phyloP scores from a whole-genome alignment of 2,113 vertebrate species.

The Halichoerus grypus region DNA sequence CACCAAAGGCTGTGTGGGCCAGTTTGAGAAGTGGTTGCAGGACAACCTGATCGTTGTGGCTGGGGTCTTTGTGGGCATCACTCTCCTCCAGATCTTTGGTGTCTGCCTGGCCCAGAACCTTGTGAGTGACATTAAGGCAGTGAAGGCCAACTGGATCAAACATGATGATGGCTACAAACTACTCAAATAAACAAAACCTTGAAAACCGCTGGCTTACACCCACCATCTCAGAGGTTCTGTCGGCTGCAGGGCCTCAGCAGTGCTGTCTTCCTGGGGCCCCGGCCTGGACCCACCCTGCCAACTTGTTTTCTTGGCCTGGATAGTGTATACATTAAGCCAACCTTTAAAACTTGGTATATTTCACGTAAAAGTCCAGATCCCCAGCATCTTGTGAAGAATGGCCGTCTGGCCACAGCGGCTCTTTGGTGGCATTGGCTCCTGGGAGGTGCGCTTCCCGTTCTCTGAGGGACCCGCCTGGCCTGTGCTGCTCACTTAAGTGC shows the following conservation, averaged over 20 bases:
- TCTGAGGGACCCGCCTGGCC: background rate
- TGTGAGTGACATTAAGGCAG: slow-evolving; percentile 93
- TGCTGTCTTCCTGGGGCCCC: background rate
- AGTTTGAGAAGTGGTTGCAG: slow-evolving; percentile 97
- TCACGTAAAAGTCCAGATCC: background rate
- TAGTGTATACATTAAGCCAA: background rate
- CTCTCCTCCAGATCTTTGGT: slow-evolving; percentile 96
- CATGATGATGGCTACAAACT: slow-evolving; percentile 76
- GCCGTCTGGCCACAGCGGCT: background rate
- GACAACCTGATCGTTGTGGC: slow-evolving; percentile 94
- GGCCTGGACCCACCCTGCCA: background rate
- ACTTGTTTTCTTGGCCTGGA: background rate
- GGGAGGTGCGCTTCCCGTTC: background rate
- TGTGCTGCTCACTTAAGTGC: slow-evolving; percentile 37
- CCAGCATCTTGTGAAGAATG: background rate
- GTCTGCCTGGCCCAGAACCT: slow-evolving; percentile 96
- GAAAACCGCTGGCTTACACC: slow-evolving; percentile 52
- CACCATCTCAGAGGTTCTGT: background rate
- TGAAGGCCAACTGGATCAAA: slow-evolving; percentile 93
- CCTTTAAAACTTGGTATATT: background rate
- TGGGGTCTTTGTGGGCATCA: slow-evolving; percentile 92
- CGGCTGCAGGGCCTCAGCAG: background rate
- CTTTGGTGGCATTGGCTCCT: background rate
- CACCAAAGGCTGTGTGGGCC: slow-evolving; percentile 95
- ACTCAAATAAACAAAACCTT: slow-evolving; percentile 76